phyloP scores from a whole-genome alignment of 2,797 vertebrate species.

The Synanceia verrucosa region DNA sequence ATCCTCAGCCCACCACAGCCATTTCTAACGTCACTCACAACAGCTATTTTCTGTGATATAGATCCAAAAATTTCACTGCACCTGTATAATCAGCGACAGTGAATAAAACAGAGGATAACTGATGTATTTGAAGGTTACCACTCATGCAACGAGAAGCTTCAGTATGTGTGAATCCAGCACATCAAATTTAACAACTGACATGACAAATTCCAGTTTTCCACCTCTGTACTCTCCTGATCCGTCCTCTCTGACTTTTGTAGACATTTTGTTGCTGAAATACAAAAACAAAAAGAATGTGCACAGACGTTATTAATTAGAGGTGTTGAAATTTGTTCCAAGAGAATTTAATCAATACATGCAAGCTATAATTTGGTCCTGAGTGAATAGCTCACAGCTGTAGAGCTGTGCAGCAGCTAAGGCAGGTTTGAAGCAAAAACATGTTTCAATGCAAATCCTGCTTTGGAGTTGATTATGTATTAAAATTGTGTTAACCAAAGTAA shows the following conservation, averaged over 20 bases:
- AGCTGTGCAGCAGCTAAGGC: not conserved
- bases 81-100: not conserved
- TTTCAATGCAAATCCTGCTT: not conserved
- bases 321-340: slow-evolving; percentile 12
- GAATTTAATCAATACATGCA: slow-evolving; percentile 1
- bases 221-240: not conserved
- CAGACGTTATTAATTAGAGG: slow-evolving; percentile 14
- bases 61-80: not conserved
- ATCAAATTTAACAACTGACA: not conserved
- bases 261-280: not conserved
- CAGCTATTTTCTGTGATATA: not conserved
- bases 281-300: not conserved
- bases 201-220: not conserved
- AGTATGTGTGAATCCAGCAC: not conserved
- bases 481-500: not conserved
- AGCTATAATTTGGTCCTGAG: slow-evolving; percentile 19
- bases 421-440: not conserved
- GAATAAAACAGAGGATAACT: not conserved
- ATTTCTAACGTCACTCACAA: not conserved
- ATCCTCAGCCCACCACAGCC: not conserved
- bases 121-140: slow-evolving; percentile 19
- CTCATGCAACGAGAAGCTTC: slow-evolving; percentile 2
- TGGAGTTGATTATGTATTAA: not conserved
- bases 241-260: not conserved
- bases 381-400: not conserved